These are phyloP conservation scores for Drosophila incognita DNA, from an alignment of 2,888 invertebrate species.

Conservation along the genomic window DNA sequence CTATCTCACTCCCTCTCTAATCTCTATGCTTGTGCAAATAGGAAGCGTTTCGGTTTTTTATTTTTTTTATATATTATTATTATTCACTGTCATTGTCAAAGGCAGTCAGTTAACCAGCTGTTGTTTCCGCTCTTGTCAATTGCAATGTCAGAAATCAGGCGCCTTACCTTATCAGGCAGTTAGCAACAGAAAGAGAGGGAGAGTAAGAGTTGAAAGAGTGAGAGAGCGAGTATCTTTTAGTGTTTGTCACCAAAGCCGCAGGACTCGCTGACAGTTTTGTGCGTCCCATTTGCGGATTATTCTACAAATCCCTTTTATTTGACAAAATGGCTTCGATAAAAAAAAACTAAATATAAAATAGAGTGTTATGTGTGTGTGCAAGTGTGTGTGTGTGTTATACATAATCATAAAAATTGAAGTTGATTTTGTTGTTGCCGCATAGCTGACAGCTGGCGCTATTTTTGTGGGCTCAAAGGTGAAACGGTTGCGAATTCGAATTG, in stretches of 20 bases:
- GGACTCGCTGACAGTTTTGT: slow-evolving; percentile 39
- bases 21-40: slow-evolving; percentile 59
- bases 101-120: slow-evolving; percentile 69
- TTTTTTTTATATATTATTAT: background rate
- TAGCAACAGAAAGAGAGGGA: too few relatives aligned
- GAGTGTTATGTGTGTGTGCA: background rate
- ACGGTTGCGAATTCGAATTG: slow-evolving; percentile 12
- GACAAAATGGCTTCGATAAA: slow-evolving; percentile 78
- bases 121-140: slow-evolving; percentile 71
- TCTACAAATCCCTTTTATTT: slow-evolving; percentile 73
- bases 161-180: slow-evolving; percentile 25
- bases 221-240: slow-evolving; percentile 25
- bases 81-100: slow-evolving; percentile 36
- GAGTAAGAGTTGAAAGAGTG: background rate
- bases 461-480: slow-evolving; percentile 33
- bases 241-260: slow-evolving; percentile 65
- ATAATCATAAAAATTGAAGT: slow-evolving; percentile 67
- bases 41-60: slow-evolving; percentile 53
- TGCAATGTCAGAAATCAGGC: slow-evolving; percentile 77
- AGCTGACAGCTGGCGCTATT: slow-evolving; percentile 65
- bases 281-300: slow-evolving; percentile 75
- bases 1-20: slow-evolving; percentile 41
- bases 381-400: slow-evolving; percentile 22
- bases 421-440: slow-evolving; percentile 66
- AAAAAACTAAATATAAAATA: slow-evolving; percentile 35